phyloP scores from a whole-genome alignment of 2,888 invertebrate species.

The Laothoe populi region DNA sequence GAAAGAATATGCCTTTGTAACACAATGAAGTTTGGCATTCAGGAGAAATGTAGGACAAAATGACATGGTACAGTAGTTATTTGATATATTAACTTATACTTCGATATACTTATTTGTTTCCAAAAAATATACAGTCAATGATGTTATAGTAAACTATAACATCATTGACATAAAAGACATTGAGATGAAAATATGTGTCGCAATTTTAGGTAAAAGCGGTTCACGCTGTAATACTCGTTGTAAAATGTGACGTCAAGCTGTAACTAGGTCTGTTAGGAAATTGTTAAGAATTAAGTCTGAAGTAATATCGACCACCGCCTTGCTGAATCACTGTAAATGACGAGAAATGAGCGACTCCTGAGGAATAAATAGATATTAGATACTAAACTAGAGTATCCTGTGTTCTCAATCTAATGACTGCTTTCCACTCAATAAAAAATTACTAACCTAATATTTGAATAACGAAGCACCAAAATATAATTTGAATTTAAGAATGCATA shows the following conservation, averaged over 20 bases:
- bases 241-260: background rate
- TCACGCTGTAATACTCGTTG: background rate
- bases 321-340: no score
- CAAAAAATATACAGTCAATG: no score
- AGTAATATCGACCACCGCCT: no score
- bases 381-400: no score
- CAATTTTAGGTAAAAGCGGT: background rate
- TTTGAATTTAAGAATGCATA: slow-evolving; percentile 2
- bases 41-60: background rate
- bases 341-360: no score
- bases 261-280: background rate
- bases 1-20: no score
- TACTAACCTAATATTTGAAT: no score
- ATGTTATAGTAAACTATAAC: no score
- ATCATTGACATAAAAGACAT: background rate
- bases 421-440: no score
- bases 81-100: background rate
- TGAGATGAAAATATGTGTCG: background rate
- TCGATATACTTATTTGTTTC: background rate
- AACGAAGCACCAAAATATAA: background rate
- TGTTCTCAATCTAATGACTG: no score
- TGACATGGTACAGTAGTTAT: background rate
- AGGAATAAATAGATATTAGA: no score
- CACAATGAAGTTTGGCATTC: background rate
- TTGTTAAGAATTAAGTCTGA: no score